Evolutionary conservation across 2,888 invertebrate genomes (phyloP).

Genomic region (Drosophila imparisetae): DNA sequence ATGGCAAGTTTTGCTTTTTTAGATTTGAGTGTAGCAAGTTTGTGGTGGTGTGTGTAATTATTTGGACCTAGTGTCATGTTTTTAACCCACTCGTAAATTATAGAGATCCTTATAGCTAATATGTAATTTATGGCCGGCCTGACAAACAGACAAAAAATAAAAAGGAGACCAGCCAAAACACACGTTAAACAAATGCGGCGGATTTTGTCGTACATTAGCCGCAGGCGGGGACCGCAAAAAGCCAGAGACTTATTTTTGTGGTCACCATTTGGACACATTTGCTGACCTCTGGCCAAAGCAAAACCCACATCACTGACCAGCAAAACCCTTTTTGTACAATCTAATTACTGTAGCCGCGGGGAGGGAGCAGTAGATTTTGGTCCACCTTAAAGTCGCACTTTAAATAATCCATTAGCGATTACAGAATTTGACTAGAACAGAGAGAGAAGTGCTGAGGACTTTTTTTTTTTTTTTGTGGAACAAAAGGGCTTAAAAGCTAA

Average conservation of each 20-base stretch:
- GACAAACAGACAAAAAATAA: slow-evolving; percentile 26
- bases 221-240: slow-evolving; percentile 53
- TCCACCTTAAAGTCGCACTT: slow-evolving; percentile 66
- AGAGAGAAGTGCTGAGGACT: slow-evolving; percentile 2
- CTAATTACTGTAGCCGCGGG: slow-evolving; percentile 64
- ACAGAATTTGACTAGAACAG: slow-evolving; percentile 51
- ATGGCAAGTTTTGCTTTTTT: not conserved
- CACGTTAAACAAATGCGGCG: slow-evolving; percentile 69
- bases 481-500: slow-evolving; percentile 82
- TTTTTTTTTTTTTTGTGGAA: slow-evolving; percentile 7
- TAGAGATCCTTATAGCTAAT: slow-evolving; percentile 77
- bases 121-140: slow-evolving; percentile 75
- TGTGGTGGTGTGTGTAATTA: slow-evolving; percentile 46
- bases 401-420: slow-evolving; percentile 78
- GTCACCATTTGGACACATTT: slow-evolving; percentile 54
- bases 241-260: slow-evolving; percentile 49
- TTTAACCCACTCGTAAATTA: slow-evolving; percentile 78
- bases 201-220: slow-evolving; percentile 73
- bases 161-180: slow-evolving; percentile 35
- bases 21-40: not conserved
- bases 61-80: slow-evolving; percentile 57
- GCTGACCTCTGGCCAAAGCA: slow-evolving; percentile 35
- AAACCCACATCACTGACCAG: slow-evolving; percentile 56
- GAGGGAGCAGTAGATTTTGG: not conserved
- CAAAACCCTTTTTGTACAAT: slow-evolving; percentile 59